phyloP scores from a whole-genome alignment of 2,113 vertebrate genomes.

The Scomber colias region DNA sequence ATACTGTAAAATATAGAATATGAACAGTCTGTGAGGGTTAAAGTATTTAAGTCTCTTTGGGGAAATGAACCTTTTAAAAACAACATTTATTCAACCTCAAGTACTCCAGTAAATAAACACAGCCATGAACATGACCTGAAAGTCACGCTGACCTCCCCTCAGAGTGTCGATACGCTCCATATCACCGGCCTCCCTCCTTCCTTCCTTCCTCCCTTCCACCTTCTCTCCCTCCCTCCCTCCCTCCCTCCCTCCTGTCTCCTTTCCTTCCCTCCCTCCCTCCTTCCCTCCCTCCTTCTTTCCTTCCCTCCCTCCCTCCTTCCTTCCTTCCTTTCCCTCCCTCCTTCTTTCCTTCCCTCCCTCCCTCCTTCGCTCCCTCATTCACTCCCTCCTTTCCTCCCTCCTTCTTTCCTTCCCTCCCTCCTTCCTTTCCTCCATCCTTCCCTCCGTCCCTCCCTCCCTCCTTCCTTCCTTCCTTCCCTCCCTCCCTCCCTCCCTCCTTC shows the following conservation, averaged over 20 bases:
- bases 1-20: no score
- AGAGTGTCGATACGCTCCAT: background rate
- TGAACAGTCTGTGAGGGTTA: background rate
- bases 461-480: background rate
- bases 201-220: no score
- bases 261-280: background rate
- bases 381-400: background rate
- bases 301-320: background rate
- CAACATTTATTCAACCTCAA: conserved; percentile 13
- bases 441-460: no score
- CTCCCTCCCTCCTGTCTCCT: background rate
- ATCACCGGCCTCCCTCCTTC: background rate
- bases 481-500: background rate
- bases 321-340: background rate
- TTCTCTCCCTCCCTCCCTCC: background rate
- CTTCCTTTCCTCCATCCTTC: no score
- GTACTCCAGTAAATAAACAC: conserved; percentile 34
- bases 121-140: conserved; percentile 31
- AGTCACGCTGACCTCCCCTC: conserved; percentile 15
- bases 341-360: background rate
- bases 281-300: background rate
- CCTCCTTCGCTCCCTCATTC: background rate
- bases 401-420: no score
- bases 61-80: conserved; percentile 22
- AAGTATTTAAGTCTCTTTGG: background rate